These are phyloP conservation scores for Tylochromis polylepis DNA, from an alignment of 2,113 vertebrate genomes.

Conservation along the genomic window DNA sequence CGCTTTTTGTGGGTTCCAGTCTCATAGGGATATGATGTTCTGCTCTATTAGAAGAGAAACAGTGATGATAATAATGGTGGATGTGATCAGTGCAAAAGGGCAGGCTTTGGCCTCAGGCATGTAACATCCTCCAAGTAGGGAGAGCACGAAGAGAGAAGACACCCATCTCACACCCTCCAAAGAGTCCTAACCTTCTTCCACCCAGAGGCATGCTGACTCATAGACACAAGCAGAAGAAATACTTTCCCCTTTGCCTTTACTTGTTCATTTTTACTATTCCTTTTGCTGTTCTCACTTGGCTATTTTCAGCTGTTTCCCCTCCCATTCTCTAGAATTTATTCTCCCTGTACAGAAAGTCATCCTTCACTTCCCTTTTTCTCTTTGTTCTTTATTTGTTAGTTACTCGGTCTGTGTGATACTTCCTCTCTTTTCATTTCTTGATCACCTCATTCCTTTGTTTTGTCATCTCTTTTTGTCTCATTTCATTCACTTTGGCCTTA, in stretches of 20 bases:
- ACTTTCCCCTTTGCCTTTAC: slow-evolving; percentile 7
- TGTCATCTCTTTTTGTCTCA: not conserved
- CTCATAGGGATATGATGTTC: slow-evolving; percentile 43
- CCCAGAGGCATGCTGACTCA: slow-evolving; percentile 36
- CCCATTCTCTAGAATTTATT: slow-evolving; percentile 17
- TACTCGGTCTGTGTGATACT: not conserved
- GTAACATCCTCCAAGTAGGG: slow-evolving; percentile 42
- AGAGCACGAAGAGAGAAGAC: slow-evolving; percentile 17
- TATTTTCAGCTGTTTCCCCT: slow-evolving; percentile 37
- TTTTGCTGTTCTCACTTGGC: slow-evolving; percentile 12
- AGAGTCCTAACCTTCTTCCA: slow-evolving; percentile 34
- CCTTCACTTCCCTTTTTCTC: slow-evolving; percentile 6
- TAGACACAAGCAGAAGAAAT: slow-evolving; percentile 16
- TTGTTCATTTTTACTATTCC: slow-evolving; percentile 18
- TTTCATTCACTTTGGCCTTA: not conserved
- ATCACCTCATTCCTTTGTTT: slow-evolving; percentile 7
- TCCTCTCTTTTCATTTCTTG: slow-evolving; percentile 7
- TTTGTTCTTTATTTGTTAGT: slow-evolving; percentile 15
- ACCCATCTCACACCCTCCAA: slow-evolving; percentile 43
- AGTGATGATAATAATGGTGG: slow-evolving; percentile 62
- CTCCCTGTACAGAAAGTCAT: slow-evolving; percentile 6
- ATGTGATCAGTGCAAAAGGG: slow-evolving; percentile 68
- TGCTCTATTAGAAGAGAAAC: slow-evolving; percentile 57
- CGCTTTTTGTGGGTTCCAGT: slow-evolving; percentile 19
- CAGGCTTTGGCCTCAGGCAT: slow-evolving; percentile 50